phyloP scores from a whole-genome alignment of 2,797 vertebrate species.

The Chrysocyon brachyurus region DNA sequence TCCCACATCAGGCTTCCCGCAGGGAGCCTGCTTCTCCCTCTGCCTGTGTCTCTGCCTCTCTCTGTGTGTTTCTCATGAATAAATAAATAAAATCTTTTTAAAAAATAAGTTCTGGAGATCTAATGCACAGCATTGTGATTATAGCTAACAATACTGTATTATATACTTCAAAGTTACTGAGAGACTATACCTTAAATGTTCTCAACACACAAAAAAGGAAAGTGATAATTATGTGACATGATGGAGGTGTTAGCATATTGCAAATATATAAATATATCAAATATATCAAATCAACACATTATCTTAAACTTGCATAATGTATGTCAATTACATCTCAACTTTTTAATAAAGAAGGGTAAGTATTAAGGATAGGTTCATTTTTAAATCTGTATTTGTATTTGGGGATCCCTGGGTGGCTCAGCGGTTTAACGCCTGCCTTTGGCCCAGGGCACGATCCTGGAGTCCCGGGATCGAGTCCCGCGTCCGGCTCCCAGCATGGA shows the following conservation, averaged over 20 bases:
- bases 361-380: neutral
- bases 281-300: neutral
- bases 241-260: neutral
- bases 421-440: too few relatives aligned
- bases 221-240: constrained; percentile 34
- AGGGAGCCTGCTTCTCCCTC: too few relatives aligned
- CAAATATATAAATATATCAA: neutral
- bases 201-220: constrained; percentile 14
- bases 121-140: neutral
- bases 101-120: neutral
- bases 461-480: too few relatives aligned
- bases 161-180: neutral
- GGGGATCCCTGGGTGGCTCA: neutral
- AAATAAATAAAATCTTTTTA: too few relatives aligned
- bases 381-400: neutral
- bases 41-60: too few relatives aligned
- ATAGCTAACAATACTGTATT: constrained; percentile 17
- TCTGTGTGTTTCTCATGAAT: too few relatives aligned
- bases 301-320: neutral
- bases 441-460: too few relatives aligned
- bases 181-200: neutral
- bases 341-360: neutral
- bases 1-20: too few relatives aligned
- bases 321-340: neutral
- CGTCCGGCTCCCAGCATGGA: too few relatives aligned